Base-by-base conservation (phyloP, 2,888 invertebrate genomes). In the Plagodis pulveraria region DNA sequence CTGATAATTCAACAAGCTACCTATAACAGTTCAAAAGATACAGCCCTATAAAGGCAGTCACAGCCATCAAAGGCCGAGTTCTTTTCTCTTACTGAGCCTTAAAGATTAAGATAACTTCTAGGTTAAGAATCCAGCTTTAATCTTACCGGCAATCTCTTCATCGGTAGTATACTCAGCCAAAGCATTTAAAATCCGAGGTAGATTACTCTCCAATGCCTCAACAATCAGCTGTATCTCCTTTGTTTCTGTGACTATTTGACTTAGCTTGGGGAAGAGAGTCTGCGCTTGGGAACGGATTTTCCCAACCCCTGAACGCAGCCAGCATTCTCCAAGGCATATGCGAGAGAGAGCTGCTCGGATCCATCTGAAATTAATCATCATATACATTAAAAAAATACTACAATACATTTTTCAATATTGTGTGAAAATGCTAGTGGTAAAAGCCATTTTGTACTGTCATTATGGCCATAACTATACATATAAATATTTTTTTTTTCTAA, bases 271-370 rank as follows among this genome's bases (percentile, higher is more conserved):
- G 62, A 93, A 88, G 2, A 93, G 71, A 0, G 84, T 85, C 62
- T 91, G 91, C 0, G 93, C 93, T 74, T 93, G 93, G 0, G 83
- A 83, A 0, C 93, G 73, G 48, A 93, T 93, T 67, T 90, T 92
- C 42, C 93, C 92, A 0, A 87, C 83, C 0, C 93, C 92, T 0
- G 93, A 92, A 0, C 92, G 83, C 0, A 93, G 78, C 93, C 93
- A 93, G 65, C 84, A 81, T 0, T 89, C 87, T 0, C 93, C 93
- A 0, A 93, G 84, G 58, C 90, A 93, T 6, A 93, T 84, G 0
- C 93, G 86, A 0, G 87, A 80, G 0, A 93, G 71, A 0, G 89
- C 88, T 40, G 93, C 91, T n/a, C 93, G 80, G 12, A 91, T 86
- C 93, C 93, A 93, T 84, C 93, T 93, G 56, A 60, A 54, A 38